Base-by-base conservation (phyloP, 2,797 vertebrate species). In the Macropus fuliginosus region DNA sequence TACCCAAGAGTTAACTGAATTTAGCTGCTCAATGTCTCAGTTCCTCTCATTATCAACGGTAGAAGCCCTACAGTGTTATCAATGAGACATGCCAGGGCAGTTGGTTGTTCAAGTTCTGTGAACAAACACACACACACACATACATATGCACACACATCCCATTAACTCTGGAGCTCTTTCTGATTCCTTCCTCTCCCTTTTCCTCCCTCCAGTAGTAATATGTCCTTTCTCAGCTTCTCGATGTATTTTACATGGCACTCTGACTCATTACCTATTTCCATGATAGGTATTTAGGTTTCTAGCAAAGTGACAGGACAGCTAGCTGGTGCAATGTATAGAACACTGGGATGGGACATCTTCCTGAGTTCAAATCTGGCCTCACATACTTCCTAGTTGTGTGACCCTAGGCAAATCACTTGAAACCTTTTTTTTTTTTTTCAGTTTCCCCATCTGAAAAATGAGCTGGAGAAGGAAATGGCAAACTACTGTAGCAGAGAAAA, bases 51-150 rank as follows among this genome's bases (percentile, higher is more conserved):
- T 74, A n/a, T 81, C 52, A 87, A 93, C 40, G 95, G 50, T 5
- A 62, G 29, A 62, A 90, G 24, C 11, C 1, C 28, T 31, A 95
- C 91, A 91, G 13, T 5, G 31, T 31, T 66, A 46, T 91, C 94
- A 96, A 95, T 89, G 57, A 40, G 62, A 94, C 54, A 57, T 62
- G 52, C 56, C 56, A 94, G 66, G 89, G 89, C 93, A 92, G 50
- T 56, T 56, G 46, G 4, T n/a, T 87, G 95, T 92, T 59, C 92
- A 96, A 90, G 90, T 90, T 94, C 93, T 91, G n/a, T 89, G 28
- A 96, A 94, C 90, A 94, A 28, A 95, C 90, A 93, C 55, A 93
- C 59, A 62, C 59, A 31, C 27, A 56, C 24, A 56, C 56, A 56
- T 18, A 56, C 55, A 59, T 28, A 59, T 10, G 29, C 57, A 66